Base-by-base conservation (phyloP, 2,888 invertebrate genomes). In the Dasysyrphus albostriatus region DNA sequence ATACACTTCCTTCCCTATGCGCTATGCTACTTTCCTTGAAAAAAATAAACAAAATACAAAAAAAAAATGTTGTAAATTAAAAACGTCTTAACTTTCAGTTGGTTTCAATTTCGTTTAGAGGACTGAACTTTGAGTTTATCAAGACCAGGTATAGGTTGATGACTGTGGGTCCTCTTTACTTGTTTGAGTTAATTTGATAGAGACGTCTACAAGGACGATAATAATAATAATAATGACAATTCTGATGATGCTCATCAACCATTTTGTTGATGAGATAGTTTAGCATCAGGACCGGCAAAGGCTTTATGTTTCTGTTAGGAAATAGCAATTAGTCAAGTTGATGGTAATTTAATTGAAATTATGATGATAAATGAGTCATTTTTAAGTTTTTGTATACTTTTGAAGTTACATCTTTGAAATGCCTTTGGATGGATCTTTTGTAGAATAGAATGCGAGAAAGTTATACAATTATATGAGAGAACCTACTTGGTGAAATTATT, bases 21-120 rank as follows among this genome's bases (percentile, higher is more conserved):
- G 44, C 24, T 24, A 24, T 6, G 32, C 47, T 63, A 2, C 34
- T 37, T 12, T 47, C 58, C 44, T 19, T 24, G n/a, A n/a, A n/a
- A n/a, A n/a, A n/a, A 42, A 44, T 44, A 16, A 10, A 19, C 1
- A 24, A 24, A 29, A 56, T 37, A 70, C 1, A 24, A 24, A 24
- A 24, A 2, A 24, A 24, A 75, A 75, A 72, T 70, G 44, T 72
- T 87, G 75, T 74, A 83, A 87, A 87, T 72, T 79, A 61, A 65
- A 83, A 87, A 79, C 74, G 72, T 82, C 83, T 83, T 83, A 59
- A 78, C 67, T 79, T 87, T 78, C 61, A 54, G 72, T 67, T 61
- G 54, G 75, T 72, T 75, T 54, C 59, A 65, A 72, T 59, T 59
- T 51, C n/a, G 19, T 32, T n/a, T 59, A 51, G 73, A 63, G 65